phyloP scores from a whole-genome alignment of 2,797 vertebrate genomes.

The Anas capensis region DNA sequence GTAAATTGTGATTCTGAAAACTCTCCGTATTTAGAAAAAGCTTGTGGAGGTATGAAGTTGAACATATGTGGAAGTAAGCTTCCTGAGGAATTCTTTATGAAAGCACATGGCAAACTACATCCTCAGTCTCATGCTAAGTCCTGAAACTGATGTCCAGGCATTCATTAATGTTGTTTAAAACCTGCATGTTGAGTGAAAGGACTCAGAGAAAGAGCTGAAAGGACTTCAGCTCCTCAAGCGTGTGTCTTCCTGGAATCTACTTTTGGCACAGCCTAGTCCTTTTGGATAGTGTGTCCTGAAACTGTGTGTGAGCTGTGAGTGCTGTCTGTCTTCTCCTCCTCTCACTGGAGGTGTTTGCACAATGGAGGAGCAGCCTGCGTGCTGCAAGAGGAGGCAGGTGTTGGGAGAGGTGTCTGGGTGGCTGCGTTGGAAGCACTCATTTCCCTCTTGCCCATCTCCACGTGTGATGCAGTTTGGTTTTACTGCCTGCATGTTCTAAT shows the following conservation, averaged over 20 bases:
- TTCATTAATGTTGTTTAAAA: neutral
- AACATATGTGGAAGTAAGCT: neutral
- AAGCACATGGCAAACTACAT: neutral
- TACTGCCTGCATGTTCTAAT: neutral
- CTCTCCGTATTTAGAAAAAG: neutral
- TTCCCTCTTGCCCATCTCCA: neutral
- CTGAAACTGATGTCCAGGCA: neutral
- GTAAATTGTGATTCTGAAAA: neutral
- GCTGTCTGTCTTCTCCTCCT: too few relatives aligned
- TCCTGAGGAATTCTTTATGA: neutral
- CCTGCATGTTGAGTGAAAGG: neutral
- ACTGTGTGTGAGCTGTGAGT: neutral
- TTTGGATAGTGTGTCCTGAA: neutral
- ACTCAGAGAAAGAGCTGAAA: neutral
- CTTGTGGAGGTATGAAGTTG: neutral
- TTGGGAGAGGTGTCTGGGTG: neutral
- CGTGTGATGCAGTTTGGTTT: neutral
- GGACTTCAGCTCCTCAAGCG: neutral
- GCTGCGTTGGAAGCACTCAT: fast-evolving
- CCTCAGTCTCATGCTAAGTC: neutral
- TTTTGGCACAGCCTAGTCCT: neutral
- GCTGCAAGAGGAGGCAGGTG: too few relatives aligned
- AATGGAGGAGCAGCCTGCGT: too few relatives aligned
- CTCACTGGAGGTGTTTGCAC: too few relatives aligned
- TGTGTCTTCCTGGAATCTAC: neutral